phyloP scores from a whole-genome alignment of 2,797 vertebrate genomes.

The Perodicticus potto region DNA sequence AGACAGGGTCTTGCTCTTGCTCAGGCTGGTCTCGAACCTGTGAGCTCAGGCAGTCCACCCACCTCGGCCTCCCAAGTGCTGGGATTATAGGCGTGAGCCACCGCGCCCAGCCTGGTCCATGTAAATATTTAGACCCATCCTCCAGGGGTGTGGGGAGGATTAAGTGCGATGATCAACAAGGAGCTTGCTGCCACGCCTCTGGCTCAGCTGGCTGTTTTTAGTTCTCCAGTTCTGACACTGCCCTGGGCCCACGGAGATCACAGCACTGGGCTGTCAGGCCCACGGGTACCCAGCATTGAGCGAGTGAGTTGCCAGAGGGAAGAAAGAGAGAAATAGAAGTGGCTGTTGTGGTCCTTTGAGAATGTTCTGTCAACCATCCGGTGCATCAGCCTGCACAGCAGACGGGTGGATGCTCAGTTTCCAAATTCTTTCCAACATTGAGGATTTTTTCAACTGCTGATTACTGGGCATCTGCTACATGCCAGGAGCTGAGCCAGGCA shows the following conservation, averaged over 20 bases:
- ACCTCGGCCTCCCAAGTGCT: too few species aligned
- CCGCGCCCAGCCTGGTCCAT: too few species aligned
- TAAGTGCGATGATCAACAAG: rapidly evolving
- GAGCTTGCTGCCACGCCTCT: rapidly evolving
- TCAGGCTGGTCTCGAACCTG: too few species aligned
- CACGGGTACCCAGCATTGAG: not conserved
- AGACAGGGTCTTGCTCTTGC: too few species aligned
- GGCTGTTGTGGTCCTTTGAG: not conserved
- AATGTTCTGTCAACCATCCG: not conserved
- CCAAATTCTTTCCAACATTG: not conserved
- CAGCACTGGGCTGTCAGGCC: not conserved
- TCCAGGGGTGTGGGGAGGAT: not conserved
- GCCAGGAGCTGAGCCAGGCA: not conserved
- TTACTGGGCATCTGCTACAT: not conserved
- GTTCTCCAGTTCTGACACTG: not conserved
- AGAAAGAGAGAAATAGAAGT: not conserved
- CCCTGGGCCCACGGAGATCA: not conserved
- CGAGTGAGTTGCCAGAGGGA: not conserved
- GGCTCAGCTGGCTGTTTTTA: not conserved
- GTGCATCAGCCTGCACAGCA: not conserved
- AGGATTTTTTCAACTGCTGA: not conserved
- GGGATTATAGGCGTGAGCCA: too few species aligned
- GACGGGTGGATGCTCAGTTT: not conserved
- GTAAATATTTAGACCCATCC: not conserved
- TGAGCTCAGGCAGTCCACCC: too few species aligned